Conservation (phyloP, 37 sponge, comb jelly and placozoan genomes). For the Crambe crambe region DNA sequence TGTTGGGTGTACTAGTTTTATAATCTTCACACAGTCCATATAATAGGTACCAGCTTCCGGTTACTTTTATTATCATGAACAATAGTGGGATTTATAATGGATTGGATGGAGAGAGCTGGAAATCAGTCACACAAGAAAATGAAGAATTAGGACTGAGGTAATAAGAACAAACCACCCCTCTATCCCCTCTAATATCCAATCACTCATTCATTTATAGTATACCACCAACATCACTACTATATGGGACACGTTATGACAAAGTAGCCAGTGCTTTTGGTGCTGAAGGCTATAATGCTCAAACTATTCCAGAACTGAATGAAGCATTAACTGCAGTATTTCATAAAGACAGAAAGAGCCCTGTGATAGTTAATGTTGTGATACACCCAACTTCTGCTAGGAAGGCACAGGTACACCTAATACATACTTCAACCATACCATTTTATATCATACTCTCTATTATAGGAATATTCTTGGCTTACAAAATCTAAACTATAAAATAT, state of each 20-base stretch:
- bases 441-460: neutral
- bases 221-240: slow-evolving; percentile 74
- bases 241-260: slow-evolving; percentile 65
- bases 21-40: no score
- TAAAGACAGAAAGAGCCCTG: slow-evolving; percentile 28
- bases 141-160: neutral
- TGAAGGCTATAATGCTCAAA: slow-evolving; percentile 53
- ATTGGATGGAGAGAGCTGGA: slow-evolving; percentile 58
- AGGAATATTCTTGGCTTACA: slow-evolving; percentile 84
- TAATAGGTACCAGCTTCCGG: slow-evolving; percentile 91
- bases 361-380: slow-evolving; percentile 76
- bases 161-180: no score
- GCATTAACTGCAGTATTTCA: slow-evolving; percentile 46
- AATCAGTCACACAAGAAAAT: slow-evolving; percentile 18
- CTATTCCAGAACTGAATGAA: slow-evolving; percentile 47
- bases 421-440: neutral
- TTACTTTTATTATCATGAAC: slow-evolving; percentile 88
- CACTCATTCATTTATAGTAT: slow-evolving; percentile 52
- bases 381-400: slow-evolving; percentile 65
- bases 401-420: slow-evolving; percentile 61
- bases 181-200: no score
- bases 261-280: slow-evolving; percentile 74
- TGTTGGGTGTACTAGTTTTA: neutral
- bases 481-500: slow-evolving; percentile 67
- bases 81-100: slow-evolving; percentile 92